Conservation (phyloP, 64 coral and sea anemone genomes). For the Stichodactyla helianthus region DNA sequence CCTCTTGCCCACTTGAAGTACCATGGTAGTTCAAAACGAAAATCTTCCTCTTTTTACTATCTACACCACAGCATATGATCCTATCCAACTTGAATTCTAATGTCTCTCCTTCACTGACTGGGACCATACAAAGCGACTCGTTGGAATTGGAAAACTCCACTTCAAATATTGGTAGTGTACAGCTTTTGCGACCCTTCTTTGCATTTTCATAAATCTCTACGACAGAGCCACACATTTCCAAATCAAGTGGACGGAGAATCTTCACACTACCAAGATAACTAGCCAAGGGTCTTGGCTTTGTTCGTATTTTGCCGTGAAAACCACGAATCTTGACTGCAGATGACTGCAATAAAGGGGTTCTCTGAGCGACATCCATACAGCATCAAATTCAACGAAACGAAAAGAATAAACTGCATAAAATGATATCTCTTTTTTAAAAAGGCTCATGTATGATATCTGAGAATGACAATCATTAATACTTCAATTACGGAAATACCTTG, state of each 20-base stretch:
- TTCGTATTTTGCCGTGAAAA: not conserved
- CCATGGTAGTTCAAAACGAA: conserved; percentile 6
- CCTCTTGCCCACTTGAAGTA: not conserved
- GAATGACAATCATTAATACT: not conserved
- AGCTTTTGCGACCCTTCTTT: not conserved
- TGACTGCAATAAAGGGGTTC: not conserved
- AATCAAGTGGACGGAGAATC: not conserved
- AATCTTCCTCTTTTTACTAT: not conserved
- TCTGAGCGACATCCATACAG: not conserved
- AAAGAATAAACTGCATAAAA: not conserved
- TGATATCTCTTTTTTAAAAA: not conserved
- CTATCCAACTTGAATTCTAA: not conserved
- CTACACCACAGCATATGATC: conserved; percentile 11
- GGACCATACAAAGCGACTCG: not conserved
- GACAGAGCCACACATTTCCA: conserved; percentile 6
- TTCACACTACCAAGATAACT: not conserved
- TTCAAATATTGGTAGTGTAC: not conserved
- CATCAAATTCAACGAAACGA: not conserved
- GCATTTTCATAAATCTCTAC: conserved; percentile 1
- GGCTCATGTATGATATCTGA: not conserved
- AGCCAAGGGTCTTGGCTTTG: not conserved
- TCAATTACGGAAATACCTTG: not conserved
- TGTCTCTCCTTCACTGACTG: not conserved
- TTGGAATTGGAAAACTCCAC: not conserved
- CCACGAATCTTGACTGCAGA: too few species aligned